Base-by-base conservation (phyloP, 2,113 vertebrate genomes). In the Haliaeetus leucogaster region DNA sequence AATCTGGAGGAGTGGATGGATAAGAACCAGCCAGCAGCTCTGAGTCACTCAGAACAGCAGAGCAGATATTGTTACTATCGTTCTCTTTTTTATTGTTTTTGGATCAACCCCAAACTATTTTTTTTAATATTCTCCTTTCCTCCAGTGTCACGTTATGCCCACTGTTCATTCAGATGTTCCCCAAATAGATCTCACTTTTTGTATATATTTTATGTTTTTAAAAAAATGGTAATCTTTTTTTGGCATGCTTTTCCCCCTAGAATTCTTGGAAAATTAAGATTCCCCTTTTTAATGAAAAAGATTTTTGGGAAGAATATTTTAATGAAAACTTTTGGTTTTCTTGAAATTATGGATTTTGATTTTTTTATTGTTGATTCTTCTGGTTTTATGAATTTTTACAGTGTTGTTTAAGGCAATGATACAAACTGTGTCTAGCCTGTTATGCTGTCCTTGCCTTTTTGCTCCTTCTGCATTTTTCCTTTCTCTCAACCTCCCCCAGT, bases 351-450 rank as follows among this genome's bases (percentile, higher is more conserved):
- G 9, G 2, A 55, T 72, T 65, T 81, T 72, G 3, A 53, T 42
- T 0, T 61, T 61, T 50, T 67, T 29, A 11, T 56, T 79, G 10
- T 47, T 76, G 9, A 30, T 86, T 67, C 7, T 59, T 67, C 12
- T 6, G 7, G 3, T 71, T 93, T 90, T 93, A 32, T 76, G 40
- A 67, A 8, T 71, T 73, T 68, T 61, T 43, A 18, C 1, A 3
- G 4, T 42, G 43, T 14, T 56, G 5, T 14, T 80, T 76, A 86
- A 62, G 38, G 11, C 14, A 86, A 63, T 45, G 0, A 34, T 53
- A 61, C 2, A 3, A 61, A 50, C 4, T 2, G 2, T 30, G 7
- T n/a, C 67, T 79, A 58, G 17, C 6, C 9, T 3, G 1, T 66
- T 87, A n/a, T 19, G 58, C 43, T 56, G 2, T 16, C 16, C 21